Base-by-base conservation (phyloP, 1,140 invertebrate genomes). In the Agrilus planipennis region DNA sequence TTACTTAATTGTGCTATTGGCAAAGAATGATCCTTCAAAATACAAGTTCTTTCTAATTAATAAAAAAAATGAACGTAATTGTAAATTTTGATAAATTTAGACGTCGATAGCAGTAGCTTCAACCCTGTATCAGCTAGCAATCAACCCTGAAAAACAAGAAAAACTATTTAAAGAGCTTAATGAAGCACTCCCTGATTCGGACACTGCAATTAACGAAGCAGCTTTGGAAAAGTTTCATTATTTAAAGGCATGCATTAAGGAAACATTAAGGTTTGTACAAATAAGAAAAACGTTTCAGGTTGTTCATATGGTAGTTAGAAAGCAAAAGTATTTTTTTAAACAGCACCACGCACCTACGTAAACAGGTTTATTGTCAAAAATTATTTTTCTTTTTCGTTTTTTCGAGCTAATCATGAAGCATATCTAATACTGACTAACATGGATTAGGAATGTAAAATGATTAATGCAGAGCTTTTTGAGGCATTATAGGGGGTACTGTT, bases 181-280 rank as follows among this genome's bases (percentile, higher is more conserved):
- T 31, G 58, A 54, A n/a, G 63, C 77, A 23, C 56, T 88, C 23
- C 72, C 77, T 7, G 42, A 61, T 31, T 46, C 53, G 23, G 60
- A 72, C 42, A 63, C 65, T 31, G 53, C 64, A 31, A 61, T 91
- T 14, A 77, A 77, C 43, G 65, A 71, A 29, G 64, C 70, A 41
- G 71, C 75, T 41, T 64, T 89, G 21, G 78, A 83, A 36, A 71
- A 75, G 46, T 64, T 89, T 52, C 73, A 73, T 10, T 92, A 88
- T 55, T 65, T 92, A 19, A 82, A 83, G 60, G 87, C 88, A 3
- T 90, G 84, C 56, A 77, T 94, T 7, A 91, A 89, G 60, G 89
- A 94, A 72, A 81, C 84, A 3, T 71, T 92, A 47, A 76, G 87
- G 86, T 88, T n/a, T n/a, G n/a, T n/a, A n/a, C n/a, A n/a, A n/a